Percentiles rank a stretch among this genome's conserved stretches.
Conservation (phyloP, 2,888 invertebrate species). For the Itoplectis maculator region DNA sequence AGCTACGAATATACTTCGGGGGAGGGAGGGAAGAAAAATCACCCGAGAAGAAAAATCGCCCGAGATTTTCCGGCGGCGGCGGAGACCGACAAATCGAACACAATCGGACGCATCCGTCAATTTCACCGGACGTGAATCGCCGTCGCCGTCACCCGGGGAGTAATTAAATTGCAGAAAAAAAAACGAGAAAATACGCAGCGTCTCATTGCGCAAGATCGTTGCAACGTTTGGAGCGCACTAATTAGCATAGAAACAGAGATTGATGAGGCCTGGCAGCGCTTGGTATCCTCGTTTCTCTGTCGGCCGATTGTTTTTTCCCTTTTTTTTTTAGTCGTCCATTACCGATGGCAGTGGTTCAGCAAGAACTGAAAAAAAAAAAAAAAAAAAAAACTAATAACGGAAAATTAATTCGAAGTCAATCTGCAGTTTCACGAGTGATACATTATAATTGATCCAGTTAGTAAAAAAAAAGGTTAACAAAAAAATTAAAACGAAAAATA, state of each 20-base stretch:
- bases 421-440: no score
- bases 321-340: no score
- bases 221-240: conserved; percentile 29
- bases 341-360: no score
- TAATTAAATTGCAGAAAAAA: not conserved
- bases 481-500: no score
- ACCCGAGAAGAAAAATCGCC: not conserved
- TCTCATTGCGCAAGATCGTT: conserved; percentile 38
- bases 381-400: no score
- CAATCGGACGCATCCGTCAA: conserved; percentile 21
- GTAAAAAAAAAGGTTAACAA: no score
- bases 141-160: no score
- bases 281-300: conserved; percentile 4
- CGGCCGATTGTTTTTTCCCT: no score
- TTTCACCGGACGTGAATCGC: conserved; percentile 33
- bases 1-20: not conserved
- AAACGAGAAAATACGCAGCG: conserved; percentile 17
- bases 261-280: conserved; percentile 35
- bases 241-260: conserved; percentile 57
- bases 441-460: no score
- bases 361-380: no score
- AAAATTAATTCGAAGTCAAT: no score
- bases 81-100: no score
- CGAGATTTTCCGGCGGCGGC: conserved; percentile 4
- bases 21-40: not conserved